These are phyloP conservation scores for Chiridota heheva DNA, from an alignment of 35 echinoderm and acorn worm species.

Conservation along the genomic window DNA sequence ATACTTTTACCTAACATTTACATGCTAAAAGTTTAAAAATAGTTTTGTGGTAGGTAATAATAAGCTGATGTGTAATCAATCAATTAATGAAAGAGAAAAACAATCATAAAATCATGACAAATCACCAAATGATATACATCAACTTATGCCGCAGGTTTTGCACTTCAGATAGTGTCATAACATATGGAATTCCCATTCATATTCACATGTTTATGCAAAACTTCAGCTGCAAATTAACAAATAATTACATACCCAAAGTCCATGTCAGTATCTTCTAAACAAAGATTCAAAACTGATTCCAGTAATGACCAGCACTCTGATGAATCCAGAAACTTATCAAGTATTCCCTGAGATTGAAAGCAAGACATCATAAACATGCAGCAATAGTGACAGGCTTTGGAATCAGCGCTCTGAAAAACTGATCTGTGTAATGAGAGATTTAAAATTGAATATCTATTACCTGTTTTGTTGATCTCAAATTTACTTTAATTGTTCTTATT, in stretches of 20 bases:
- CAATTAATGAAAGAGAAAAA: background rate
- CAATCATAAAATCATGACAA: background rate
- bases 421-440: background rate
- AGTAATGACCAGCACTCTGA: conserved; percentile 5
- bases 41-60: too few relatives aligned
- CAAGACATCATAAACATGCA: conserved; percentile 60
- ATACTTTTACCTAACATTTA: too few relatives aligned
- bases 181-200: background rate
- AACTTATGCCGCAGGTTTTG: background rate
- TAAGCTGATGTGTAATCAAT: background rate
- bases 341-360: background rate
- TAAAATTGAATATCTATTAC: background rate
- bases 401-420: conserved; percentile 19
- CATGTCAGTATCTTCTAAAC: conserved; percentile 31
- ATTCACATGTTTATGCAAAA: background rate
- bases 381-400: conserved; percentile 46
- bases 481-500: background rate
- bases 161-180: background rate
- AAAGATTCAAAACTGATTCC: conserved; percentile 40
- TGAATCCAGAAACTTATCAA: conserved; percentile 25
- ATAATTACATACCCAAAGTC: conserved; percentile 55
- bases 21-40: too few relatives aligned
- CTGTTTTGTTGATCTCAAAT: too few relatives aligned
- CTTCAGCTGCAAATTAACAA: background rate
- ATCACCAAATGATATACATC: background rate